Conservation (phyloP, 2,797 vertebrate genomes). For the Sylvia borin region DNA sequence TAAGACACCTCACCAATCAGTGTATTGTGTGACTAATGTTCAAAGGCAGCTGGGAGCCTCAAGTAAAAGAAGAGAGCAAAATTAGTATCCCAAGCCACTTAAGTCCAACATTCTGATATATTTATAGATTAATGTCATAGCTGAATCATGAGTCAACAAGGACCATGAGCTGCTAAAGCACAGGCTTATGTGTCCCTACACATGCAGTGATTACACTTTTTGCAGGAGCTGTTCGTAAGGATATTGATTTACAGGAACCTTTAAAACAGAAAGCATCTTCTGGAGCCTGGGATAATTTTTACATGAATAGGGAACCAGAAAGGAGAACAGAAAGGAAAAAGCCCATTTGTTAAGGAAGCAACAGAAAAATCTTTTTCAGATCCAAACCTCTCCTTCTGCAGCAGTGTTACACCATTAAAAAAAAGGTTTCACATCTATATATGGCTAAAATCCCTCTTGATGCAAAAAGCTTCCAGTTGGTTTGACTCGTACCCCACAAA, state of each 20-base stretch:
- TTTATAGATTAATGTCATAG: not conserved
- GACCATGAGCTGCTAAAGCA: not conserved
- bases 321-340: constrained; percentile 70
- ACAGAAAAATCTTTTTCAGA: constrained; percentile 19
- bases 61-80: not conserved
- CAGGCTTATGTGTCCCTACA: not conserved
- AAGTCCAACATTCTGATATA: not conserved
- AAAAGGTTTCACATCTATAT: not conserved
- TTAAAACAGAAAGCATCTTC: constrained; percentile 28
- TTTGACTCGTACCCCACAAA: not conserved
- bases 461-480: not conserved
- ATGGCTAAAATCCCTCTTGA: not conserved
- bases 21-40: not conserved
- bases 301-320: constrained; percentile 64
- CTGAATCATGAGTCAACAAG: not conserved
- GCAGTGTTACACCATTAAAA: not conserved
- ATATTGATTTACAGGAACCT: constrained; percentile 16
- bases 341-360: constrained; percentile 42
- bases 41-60: not conserved
- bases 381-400: constrained; percentile 7
- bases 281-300: constrained; percentile 42
- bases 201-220: accelerated
- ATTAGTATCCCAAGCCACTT: not conserved
- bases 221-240: not conserved
- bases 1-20: not conserved